Conservation (phyloP, 1,140 invertebrate species). For the Micrasema minimum region DNA sequence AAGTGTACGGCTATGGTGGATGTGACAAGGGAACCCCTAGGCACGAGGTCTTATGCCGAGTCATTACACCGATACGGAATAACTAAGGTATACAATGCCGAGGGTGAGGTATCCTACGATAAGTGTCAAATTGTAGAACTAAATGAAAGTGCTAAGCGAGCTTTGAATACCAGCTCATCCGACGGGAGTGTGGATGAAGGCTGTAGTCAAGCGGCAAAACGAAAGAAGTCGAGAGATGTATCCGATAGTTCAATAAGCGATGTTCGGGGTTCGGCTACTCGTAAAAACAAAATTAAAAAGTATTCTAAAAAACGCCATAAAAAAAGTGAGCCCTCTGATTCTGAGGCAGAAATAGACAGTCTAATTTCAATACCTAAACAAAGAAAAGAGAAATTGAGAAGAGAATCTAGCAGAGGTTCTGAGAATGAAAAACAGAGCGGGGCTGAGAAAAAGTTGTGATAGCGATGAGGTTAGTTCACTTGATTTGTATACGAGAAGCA, state of each 20-base stretch:
- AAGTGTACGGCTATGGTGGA: not conserved
- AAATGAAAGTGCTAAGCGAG: conserved; percentile 26
- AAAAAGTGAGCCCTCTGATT: conserved; percentile 19
- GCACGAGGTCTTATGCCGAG: not conserved
- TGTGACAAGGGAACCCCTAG: not conserved
- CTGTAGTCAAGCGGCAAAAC: not conserved
- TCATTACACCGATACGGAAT: conserved; percentile 9
- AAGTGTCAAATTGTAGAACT: conserved; percentile 23
- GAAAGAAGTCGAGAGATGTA: not conserved
- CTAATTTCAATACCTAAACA: conserved; percentile 11
- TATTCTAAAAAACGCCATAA: conserved; percentile 27
- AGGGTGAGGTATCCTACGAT: not conserved
- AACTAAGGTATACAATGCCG: conserved; percentile 34
- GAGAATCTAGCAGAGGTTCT: not conserved
- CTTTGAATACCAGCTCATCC: conserved; percentile 27
- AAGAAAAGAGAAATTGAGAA: conserved; percentile 5
- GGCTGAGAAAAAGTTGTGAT: conserved; percentile 8
- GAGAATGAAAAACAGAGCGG: not conserved
- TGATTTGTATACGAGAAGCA: conserved; percentile 7
- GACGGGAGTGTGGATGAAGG: not conserved
- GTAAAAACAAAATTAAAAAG: conserved; percentile 35
- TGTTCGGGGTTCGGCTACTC: not conserved
- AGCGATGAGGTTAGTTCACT: conserved; percentile 28
- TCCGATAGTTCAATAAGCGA: not conserved
- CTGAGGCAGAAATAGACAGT: conserved; percentile 28